Evolutionary conservation across 2,888 invertebrate genomes (phyloP), one percentile per base, ranked within the genome.

Genomic region (Drosophila melanosoma): DNA sequence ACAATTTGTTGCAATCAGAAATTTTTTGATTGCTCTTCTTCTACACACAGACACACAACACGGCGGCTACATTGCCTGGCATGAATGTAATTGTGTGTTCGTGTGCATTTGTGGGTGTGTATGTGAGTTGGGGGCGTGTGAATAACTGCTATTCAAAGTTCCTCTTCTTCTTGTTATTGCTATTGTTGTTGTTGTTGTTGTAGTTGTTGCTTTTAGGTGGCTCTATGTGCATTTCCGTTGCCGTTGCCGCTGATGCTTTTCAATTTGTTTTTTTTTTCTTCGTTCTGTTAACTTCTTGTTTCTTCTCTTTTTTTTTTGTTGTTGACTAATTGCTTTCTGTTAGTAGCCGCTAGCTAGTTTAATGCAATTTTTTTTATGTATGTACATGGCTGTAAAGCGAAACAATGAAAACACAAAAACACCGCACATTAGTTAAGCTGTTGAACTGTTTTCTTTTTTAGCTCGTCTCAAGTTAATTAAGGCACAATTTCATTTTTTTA

Each of bases 211-310:
- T 81, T 65, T 70, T 64, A 66, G 61, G 57, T 71, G 82, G 60
- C 67, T 69, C 74, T 74, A 74, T 81, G 69, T 83, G 83, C 89
- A 87, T 87, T 79, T 90, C 88, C 86, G 86, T 75, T 86, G 76
- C 88, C 86, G 86, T 75, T 86, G 76, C 79, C 74, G 75, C 66
- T 71, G 66, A 29, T 51, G 52, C 59, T 53, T 61, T 15, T 29
- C 17, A 64, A 33, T 49, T 67, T 58, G 11, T 7, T 49, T 45
- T 60, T 45, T 58, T 56, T 65, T 61, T 42, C 62, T 45, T 60
- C 40, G 53, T 58, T 65, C 59, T 29, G 29, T 42, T 64, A 70
- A 40, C 63, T 61, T 71, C 29, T 8, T 62, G 63, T 69, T 69
- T 67, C 45, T 69, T 65, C n/a, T 29, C 69, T 54, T 66, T 60